A percentile compares a stretch with the other conserved stretches of the same genome.
These are phyloP conservation scores for Cryptotis parvus DNA, from an alignment of 2,113 vertebrate genomes.

Conservation along the genomic window DNA sequence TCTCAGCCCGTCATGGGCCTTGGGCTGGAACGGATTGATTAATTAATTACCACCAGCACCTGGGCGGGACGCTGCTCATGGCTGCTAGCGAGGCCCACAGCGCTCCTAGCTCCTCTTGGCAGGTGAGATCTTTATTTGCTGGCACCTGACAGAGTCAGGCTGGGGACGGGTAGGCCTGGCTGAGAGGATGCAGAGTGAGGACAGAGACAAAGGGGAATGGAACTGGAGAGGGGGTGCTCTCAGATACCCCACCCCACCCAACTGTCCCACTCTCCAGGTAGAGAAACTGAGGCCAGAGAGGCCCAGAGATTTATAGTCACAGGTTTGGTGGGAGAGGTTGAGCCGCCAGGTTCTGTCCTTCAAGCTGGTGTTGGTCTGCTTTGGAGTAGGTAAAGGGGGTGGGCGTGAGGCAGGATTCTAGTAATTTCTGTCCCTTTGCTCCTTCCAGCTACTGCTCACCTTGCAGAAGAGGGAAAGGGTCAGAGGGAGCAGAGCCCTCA, in stretches of 20 bases:
- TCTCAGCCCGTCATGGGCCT: not conserved
- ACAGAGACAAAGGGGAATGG: no score
- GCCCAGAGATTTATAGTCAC: no score
- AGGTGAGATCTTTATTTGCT: slow-evolving; percentile 80
- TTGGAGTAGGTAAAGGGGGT: not conserved
- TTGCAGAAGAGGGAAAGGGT: not conserved
- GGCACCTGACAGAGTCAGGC: slow-evolving; percentile 45
- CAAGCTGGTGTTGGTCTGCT: not conserved
- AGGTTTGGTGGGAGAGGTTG: not conserved
- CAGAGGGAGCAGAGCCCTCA: not conserved
- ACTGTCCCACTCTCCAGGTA: not conserved
- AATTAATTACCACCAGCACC: slow-evolving; percentile 72
- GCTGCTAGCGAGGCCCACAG: slow-evolving; percentile 52
- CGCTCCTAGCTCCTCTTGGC: slow-evolving; percentile 66
- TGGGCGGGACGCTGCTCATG: slow-evolving; percentile 12
- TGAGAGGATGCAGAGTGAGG: not conserved
- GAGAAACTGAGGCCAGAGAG: not conserved
- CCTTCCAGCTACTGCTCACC: not conserved
- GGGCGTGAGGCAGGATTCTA: not conserved
- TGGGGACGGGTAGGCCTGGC: not conserved
- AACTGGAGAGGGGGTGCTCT: no score
- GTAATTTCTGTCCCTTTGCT: not conserved
- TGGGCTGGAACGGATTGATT: slow-evolving; percentile 62
- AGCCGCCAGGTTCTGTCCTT: not conserved
- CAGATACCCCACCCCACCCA: not conserved